phyloP scores from a whole-genome alignment of 2,797 vertebrate species.

The Tachyglossus aculeatus region DNA sequence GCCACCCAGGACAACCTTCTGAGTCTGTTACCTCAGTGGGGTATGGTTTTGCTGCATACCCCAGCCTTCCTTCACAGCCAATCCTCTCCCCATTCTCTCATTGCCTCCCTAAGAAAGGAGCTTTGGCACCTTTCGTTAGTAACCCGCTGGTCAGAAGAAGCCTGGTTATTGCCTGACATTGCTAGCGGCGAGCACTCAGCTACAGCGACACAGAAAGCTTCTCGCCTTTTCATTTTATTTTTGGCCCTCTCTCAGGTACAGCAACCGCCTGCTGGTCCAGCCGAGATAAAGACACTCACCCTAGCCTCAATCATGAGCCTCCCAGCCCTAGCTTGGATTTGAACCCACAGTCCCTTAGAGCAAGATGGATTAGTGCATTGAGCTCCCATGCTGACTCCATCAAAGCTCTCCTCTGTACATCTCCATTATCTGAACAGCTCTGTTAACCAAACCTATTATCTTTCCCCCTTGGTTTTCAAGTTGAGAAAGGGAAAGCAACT shows the following conservation, averaged over 20 bases:
- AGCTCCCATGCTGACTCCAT: conserved; percentile 69
- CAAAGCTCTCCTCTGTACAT: conserved; percentile 68
- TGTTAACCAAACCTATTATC: conserved; percentile 82
- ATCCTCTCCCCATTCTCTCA: background rate
- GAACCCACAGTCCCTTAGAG: conserved; percentile 64
- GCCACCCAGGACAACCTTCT: no score
- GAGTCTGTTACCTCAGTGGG: background rate
- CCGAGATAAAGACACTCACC: conserved; percentile 18
- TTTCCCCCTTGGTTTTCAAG: conserved; percentile 76
- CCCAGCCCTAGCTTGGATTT: conserved; percentile 37
- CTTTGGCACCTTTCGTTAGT: background rate
- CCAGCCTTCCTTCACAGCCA: background rate
- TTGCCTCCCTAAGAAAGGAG: background rate
- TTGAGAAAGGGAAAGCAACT: conserved; percentile 78
- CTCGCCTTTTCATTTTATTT: conserved; percentile 8
- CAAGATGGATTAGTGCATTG: conserved; percentile 59
- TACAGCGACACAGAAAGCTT: conserved; percentile 11
- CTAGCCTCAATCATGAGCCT: conserved; percentile 29
- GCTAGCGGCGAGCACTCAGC: background rate
- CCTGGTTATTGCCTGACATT: background rate
- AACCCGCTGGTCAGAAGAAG: background rate
- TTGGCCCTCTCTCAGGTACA: conserved; percentile 23
- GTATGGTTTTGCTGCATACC: background rate
- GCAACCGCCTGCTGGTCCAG: conserved; percentile 4
- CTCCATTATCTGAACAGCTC: conserved; percentile 75